Base-by-base conservation (phyloP, 2,888 invertebrate genomes). In the Lomographa bimaculata region DNA sequence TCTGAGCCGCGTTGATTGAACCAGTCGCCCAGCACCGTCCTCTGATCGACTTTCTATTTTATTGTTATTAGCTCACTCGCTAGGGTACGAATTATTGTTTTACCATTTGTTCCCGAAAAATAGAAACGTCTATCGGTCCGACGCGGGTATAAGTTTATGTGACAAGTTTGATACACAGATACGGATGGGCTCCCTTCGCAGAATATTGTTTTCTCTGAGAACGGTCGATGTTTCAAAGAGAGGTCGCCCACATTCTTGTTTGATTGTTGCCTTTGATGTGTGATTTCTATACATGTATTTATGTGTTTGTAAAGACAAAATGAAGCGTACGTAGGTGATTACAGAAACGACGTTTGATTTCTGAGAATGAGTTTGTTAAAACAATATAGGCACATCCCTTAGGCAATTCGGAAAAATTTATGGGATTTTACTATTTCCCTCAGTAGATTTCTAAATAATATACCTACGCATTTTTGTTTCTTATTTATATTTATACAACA, bases 61-160 rank as follows among this genome's bases (percentile, higher is more conserved):
- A 89, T 89, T 89, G 87, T 89, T 89, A 89, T 89, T 85, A 87
- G 79, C 72, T 79, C 73, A 71, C 75, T 74, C 74, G 69, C 64
- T 79, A 85, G 87, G 87, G 87, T 86, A 83, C 82, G 80, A 86
- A 74, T 84, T 86, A 89, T 89, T 84, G 87, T 87, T 85, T 80
- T 78, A 80, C 80, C 84, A 83, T 85, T 86, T 85, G 82, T 81
- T 67, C 70, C 64, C 70, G 66, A 79, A 82, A 77, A 76, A 79
- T 75, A 70, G 68, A 70, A 67, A 65, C 54, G 63, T 64, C 57
- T 62, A 56, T 61, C 58, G 53, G 55, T 53, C 41, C 43, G 44
- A 49, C 59, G 45, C 58, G 60, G 61, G 64, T 63, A 65, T 65
- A 70, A 64, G 59, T 74, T 73, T 64, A 68, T 70, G 69, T 70